Evolutionary conservation across 2,797 vertebrate genomes (phyloP), one percentile per base, ranked within the genome.

Genomic region (Phrynocephalus vlangalii): DNA sequence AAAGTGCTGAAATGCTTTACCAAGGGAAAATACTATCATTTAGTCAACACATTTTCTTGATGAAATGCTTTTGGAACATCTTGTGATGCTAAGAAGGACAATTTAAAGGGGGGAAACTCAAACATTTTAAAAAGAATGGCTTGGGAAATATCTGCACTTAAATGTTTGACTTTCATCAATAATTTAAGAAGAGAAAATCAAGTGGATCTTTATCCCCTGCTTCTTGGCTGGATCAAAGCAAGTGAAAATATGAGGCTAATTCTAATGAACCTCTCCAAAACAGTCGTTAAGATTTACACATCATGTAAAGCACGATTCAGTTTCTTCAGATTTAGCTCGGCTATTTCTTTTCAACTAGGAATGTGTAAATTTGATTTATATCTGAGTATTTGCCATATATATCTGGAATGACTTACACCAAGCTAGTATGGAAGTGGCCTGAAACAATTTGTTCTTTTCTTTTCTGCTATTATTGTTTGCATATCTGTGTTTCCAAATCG

Each of bases 1-100:
- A 84, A 68, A 85, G 70, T 22, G 30, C 67, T 88, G 26, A 28
- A 80, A 88, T 75, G 56, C 38, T 75, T 73, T 80, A 68, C 50
- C 28, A 10, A 28, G 10, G 52, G n/a, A n/a, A 52, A 85, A 28
- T 20, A 50, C 56, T 73, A n/a, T 24, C 26, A 66, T 87, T 83
- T n/a, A 78, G 73, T 56, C 82, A 70, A 83, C 33, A 26, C n/a
- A 52, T 73, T 78, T 6, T 22, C 11, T 71, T 70, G 66, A 78
- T 44, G 5, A 71, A 24, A 16, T 83, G 28, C 50, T 22, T 78
- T 78, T 78, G 10, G 44, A 82, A 20, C 44, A 68, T 83, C 33
- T 28, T 48, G 4, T 79, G 67, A 83, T 86, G 78, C 26, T 66
- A 22, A 48, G 11, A 3, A 15, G 33, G 38, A 83, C 63, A 82